Base-by-base conservation (phyloP, 2,113 vertebrate genomes). In the Ia io region DNA sequence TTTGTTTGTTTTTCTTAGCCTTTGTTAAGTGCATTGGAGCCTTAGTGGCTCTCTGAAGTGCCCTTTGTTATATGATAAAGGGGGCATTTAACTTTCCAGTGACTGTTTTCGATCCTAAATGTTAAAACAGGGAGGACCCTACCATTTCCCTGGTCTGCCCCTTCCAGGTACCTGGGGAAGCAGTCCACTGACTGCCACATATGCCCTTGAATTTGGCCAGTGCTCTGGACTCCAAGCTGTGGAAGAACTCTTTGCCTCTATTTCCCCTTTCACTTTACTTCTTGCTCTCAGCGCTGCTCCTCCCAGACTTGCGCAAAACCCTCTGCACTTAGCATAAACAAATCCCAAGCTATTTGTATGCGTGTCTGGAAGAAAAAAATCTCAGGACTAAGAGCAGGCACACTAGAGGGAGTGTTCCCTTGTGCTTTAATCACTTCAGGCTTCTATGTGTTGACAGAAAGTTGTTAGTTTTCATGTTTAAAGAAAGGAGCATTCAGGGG, bases 371-470 rank as follows among this genome's bases (percentile, higher is more conserved):
- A 88, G 91, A 88, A 84, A 84, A 96, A 89, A 89, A 88, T 89
- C 88, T 88, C 78, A 70, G 89, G 93, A 96, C 88, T 94, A 65
- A 91, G 94, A 93, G 86, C 83, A 97, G 90, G 78, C 90, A 95
- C 87, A 92, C 76, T 40, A 65, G 83, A 97, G 78, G 80, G 90
- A 92, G 76, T 28, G 25, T 42, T 91, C 92, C 69, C 83, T 0
- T 93, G 63, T 91, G 56, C 85, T 95, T 94, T 96, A 94, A 89
- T 96, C 87, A 88, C 86, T 86, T n/a, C 56, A 42, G 78, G 86
- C 91, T 94, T 44, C 93, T 91, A 16, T 3, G 56, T 78, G 80
- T 95, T 97, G 96, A 88, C 82, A 89, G 92, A 93, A 95, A 97
- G 92, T 85, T 85, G 77, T 92, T 92, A 88, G 82, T 91, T 40